Evolutionary conservation across 1,140 invertebrate species (phyloP), one percentile per base, ranked within the genome.

Genomic region (Lerema accius): DNA sequence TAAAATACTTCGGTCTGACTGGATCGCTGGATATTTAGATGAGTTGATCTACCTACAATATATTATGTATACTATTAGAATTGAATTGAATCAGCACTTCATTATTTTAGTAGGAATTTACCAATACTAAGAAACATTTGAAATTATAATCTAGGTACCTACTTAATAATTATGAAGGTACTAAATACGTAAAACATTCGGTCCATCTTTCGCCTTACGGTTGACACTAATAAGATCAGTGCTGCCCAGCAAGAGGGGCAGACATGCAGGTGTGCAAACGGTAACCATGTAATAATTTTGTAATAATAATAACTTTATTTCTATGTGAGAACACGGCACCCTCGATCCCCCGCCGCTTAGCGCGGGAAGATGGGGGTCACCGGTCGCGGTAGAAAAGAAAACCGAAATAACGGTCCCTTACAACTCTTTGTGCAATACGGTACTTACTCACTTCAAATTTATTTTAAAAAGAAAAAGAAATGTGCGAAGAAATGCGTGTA

Each of bases 311-410:
- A 67, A 40, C 43, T 62, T 51, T 19, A 63, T 72, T 69, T 63
- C 59, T 50, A 66, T 53, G 66, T 72, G 66, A 65, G 60, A 72
- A 68, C 63, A 39, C 55, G 59, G 59, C 51, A 64, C 69, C 67
- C 46, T 48, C 17, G 62, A 71, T 65, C 65, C 65, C 69, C 69
- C 69, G 65, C 69, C 69, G 58, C 65, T 67, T 17, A 61, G 56
- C 62, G 59, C 63, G 40, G 49, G 37, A 65, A 51, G 40, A 28
- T 59, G 51, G 70, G 67, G 70, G 63, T 53, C n/a, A n/a, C n/a
- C n/a, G n/a, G n/a, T n/a, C n/a, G n/a, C 61, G 56, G 62, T 67
- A 69, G 45, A 62, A 73, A 73, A 69, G 71, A 73, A 73, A 69
- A 69, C 56, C 51, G 56, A 66, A 61, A 51, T 73, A 65, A 73